Conservation (phyloP, 2,888 invertebrate genomes). For the Nyleta sp. region DNA sequence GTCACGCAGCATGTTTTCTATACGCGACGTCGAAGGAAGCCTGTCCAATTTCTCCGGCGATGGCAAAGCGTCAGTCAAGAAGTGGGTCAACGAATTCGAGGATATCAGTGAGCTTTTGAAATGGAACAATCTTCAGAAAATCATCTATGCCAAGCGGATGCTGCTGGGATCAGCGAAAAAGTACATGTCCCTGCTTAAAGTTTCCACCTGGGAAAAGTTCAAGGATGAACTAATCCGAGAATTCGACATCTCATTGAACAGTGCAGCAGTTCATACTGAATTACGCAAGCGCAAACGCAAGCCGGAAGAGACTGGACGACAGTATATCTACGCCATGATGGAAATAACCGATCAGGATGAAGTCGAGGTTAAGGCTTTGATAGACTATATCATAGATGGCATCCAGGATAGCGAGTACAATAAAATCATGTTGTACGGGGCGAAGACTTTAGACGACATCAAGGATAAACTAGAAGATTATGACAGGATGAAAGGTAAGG, state of each 20-base stretch:
- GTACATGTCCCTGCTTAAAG: constrained; percentile 4
- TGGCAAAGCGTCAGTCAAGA: constrained; percentile 24
- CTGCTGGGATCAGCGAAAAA: constrained; percentile 1
- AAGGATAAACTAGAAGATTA: constrained; percentile 10
- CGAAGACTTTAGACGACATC: background rate
- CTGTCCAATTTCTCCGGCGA: constrained; percentile 56
- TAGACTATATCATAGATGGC: constrained; percentile 2
- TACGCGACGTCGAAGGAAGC: constrained; percentile 57
- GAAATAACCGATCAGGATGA: constrained; percentile 60
- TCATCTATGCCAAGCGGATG: constrained; percentile 9
- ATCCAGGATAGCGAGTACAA: constrained; percentile 28
- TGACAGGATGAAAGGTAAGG: constrained; percentile 10
- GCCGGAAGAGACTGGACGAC: constrained; percentile 48
- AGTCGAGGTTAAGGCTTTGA: constrained; percentile 14
- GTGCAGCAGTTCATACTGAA: constrained; percentile 1
- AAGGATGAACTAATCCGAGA: background rate
- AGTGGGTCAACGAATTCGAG: constrained; percentile 67
- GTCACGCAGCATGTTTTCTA: constrained; percentile 21
- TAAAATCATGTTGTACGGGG: background rate
- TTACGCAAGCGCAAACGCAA: constrained; percentile 15
- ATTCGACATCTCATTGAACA: background rate
- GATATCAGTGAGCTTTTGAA: constrained; percentile 47
- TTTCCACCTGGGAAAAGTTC: background rate
- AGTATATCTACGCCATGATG: constrained; percentile 66
- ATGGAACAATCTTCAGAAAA: constrained; percentile 54